These are phyloP conservation scores for Brachynemurus nebulosus DNA, from an alignment of 2,888 invertebrate genomes.

Conservation along the genomic window DNA sequence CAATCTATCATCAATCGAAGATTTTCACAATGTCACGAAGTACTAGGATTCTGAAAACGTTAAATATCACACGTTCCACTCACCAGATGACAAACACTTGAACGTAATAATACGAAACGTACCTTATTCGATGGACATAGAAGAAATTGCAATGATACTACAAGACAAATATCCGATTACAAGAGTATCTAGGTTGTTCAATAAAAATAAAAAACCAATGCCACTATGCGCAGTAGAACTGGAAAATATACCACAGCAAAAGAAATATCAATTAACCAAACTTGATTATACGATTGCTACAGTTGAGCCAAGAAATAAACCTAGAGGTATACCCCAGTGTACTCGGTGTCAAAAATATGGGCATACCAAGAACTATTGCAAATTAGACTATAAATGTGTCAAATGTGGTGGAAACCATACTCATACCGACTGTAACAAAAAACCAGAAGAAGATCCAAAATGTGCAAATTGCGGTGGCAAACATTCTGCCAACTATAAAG, in stretches of 20 bases:
- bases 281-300: slow-evolving; percentile 5
- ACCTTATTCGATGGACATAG: slow-evolving; percentile 6
- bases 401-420: slow-evolving; percentile 10
- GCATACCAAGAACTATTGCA: slow-evolving; percentile 9
- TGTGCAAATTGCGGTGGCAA: slow-evolving; percentile 9
- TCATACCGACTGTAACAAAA: slow-evolving; percentile 4
- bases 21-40: slow-evolving; percentile 7
- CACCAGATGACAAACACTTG: not conserved
- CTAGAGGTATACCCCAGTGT: too few species aligned
- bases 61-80: slow-evolving; percentile 6
- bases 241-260: not conserved
- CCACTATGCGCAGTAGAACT: slow-evolving; percentile 3
- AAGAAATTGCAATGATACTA: slow-evolving; percentile 3
- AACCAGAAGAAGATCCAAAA: not conserved
- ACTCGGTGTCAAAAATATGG: too few species aligned
- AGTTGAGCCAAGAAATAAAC: slow-evolving; percentile 3
- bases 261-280: slow-evolving; percentile 5
- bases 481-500: slow-evolving; percentile 11
- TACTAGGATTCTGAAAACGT: slow-evolving; percentile 7
- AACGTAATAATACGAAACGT: slow-evolving; percentile 6
- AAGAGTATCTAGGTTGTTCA: slow-evolving; percentile 1
- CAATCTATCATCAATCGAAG: slow-evolving; percentile 6
- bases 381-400: slow-evolving; percentile 7
- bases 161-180: slow-evolving; percentile 4
- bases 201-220: slow-evolving; percentile 4